Conservation (phyloP, 2,888 invertebrate genomes). For the Oscheius sp. region DNA sequence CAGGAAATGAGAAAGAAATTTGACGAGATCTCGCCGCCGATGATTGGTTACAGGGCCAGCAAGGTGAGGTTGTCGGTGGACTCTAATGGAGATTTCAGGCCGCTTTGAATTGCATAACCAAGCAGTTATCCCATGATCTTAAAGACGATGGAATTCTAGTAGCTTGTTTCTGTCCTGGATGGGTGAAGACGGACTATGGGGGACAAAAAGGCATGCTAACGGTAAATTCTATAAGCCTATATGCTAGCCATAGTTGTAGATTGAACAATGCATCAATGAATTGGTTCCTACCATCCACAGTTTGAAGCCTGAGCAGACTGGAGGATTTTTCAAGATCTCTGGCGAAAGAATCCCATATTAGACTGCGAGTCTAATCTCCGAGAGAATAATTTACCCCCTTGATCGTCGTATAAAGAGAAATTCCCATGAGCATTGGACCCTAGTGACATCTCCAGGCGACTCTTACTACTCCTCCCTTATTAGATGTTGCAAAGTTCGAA, state of each 20-base stretch:
- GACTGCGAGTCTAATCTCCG: too few relatives aligned
- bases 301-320: conserved; percentile 22
- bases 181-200: conserved; percentile 62
- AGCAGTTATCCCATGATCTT: conserved; percentile 27
- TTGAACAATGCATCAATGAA: conserved; percentile 18
- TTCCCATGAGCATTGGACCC: too few relatives aligned
- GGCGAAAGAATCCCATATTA: conserved; percentile 38
- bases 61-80: conserved; percentile 29
- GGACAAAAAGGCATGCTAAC: conserved; percentile 45
- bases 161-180: conserved; percentile 36
- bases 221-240: not conserved
- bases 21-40: not conserved
- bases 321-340: conserved; percentile 28
- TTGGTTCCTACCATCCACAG: conserved; percentile 28
- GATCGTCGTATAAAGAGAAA: not conserved
- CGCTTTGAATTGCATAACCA: conserved; percentile 19
- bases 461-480: not conserved
- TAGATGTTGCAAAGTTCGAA: not conserved
- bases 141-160: conserved; percentile 31
- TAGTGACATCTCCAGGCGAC: not conserved
- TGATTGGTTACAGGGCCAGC: conserved; percentile 45
- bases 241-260: not conserved
- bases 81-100: not conserved
- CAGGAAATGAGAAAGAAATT: not conserved
- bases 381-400: too few relatives aligned